A percentile compares a stretch with the other conserved stretches of the same genome.
Evolutionary conservation across 2,888 invertebrate genomes (phyloP).

Genomic region (Melanostoma mellinum): DNA sequence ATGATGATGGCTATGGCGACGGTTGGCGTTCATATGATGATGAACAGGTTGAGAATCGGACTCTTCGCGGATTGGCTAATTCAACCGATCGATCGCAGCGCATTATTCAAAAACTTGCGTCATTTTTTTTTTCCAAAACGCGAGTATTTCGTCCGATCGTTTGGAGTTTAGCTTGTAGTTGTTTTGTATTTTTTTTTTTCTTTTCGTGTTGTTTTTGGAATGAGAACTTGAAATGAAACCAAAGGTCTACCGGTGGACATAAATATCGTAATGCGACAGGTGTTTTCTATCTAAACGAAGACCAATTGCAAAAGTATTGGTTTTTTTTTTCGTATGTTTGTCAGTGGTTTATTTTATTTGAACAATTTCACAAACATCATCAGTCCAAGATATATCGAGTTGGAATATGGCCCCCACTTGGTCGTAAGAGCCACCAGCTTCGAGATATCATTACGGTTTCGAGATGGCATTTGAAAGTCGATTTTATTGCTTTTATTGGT

Average conservation of each 20-base stretch:
- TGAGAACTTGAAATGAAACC: slow-evolving; percentile 71
- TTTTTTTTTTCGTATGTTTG: background rate
- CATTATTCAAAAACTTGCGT: slow-evolving; percentile 71
- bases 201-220: slow-evolving; percentile 36
- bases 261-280: slow-evolving; percentile 81
- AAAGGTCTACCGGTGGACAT: slow-evolving; percentile 81
- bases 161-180: slow-evolving; percentile 11
- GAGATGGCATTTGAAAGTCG: slow-evolving; percentile 72
- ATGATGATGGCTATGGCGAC: slow-evolving; percentile 30
- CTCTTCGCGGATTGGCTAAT: slow-evolving; percentile 56
- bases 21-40: slow-evolving; percentile 53
- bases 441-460: slow-evolving; percentile 48
- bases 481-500: slow-evolving; percentile 63
- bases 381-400: background rate
- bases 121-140: slow-evolving; percentile 59
- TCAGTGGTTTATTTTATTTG: background rate
- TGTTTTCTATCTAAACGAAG: slow-evolving; percentile 78
- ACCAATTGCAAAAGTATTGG: background rate
- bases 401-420: slow-evolving; percentile 41
- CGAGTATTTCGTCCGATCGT: slow-evolving; percentile 58
- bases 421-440: background rate
- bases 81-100: slow-evolving; percentile 34
- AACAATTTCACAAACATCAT: slow-evolving; percentile 15
- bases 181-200: slow-evolving; percentile 34
- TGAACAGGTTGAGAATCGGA: slow-evolving; percentile 57